Base-by-base conservation (phyloP, 2,797 vertebrate genomes). In the Crocodylus rhombifer region DNA sequence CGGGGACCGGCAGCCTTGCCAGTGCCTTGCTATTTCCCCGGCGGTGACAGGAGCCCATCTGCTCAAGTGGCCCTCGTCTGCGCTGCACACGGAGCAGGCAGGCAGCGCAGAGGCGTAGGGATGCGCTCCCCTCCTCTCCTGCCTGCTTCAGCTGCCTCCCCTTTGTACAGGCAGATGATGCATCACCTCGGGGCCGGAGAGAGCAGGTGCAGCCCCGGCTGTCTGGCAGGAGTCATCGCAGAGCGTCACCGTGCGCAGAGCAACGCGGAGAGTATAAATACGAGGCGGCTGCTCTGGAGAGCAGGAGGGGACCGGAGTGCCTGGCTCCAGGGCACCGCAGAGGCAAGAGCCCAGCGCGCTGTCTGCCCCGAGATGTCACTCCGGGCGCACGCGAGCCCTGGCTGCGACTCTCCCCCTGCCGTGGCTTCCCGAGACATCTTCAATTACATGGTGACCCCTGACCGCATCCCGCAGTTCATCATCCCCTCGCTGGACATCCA, bases 401-500 rank as follows among this genome's bases (percentile, higher is more conserved):
- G 84, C 13, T 58, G 92, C 36, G 6, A 1, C 1, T 1, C 4
- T 0, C 67, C 60, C 14, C 82, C 7, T 16, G 30, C 25, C 55
- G 20, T 25, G 20, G 14, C 21, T 30, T 89, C 87, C 81, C 26
- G 33, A 60, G 87, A 30, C 25, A 74, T 97, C 64, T 95, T 93
- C 90, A 79, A 92, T 42, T 95, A 97, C 4, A 95, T 98, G 51
- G 97, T 98, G 96, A 98, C 98, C 2, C 98, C 98, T 0, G 96
- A 97, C 62, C 95, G 82, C 95, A 98, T 98, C 96, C 98, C 98
- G 0, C 98, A 96, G 96, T 99, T 99, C 23, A 97, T 97, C 4
- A 98, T 98, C 80, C 98, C 98, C 1, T 95, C 96, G 67, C 95
- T 97, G 73, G 90, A 96, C 14, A 56, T 86, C 26, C 81, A 89